Evolutionary conservation across 2,797 vertebrate genomes (phyloP), one percentile per base, ranked within the genome.

Genomic region (Avahi laniger): DNA sequence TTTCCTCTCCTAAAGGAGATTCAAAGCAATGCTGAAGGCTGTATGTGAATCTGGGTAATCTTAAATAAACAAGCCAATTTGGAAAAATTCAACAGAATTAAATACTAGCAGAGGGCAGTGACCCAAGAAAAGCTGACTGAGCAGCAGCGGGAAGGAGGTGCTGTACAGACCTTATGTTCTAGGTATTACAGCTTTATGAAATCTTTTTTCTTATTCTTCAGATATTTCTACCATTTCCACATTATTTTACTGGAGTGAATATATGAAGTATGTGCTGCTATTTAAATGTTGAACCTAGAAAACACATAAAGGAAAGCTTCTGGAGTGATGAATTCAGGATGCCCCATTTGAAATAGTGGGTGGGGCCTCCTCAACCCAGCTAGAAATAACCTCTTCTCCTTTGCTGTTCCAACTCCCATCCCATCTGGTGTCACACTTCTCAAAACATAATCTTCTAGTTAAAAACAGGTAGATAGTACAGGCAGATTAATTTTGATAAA

Each of bases 1-100:
- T 96, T 98, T 97, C 97, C 61, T 93, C 89, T 98, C 85, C 97
- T 96, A 95, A 82, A 96, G 86, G 88, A 97, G 88, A 97, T 92
- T 88, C 93, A 96, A 97, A 92, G 94, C 41, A 88, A 81, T 59
- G 65, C 48, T 81, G 75, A 96, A 83, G 65, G 13, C 24, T 41
- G 0, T 65, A 95, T 69, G 61, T 41, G 94, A 93, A 96, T 94
- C 12, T 85, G 33, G 43, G n/a, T 82, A 84, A 90, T 95, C 78
- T 89, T 90, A 91, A 93, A 95, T 84, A 92, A 95, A 96, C 48
- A 95, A 75, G 46, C 33, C 54, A 82, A 93, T 84, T 70, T 52
- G 57, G 38, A 94, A 96, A 93, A 89, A 89, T 54, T 82, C 43
- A 89, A 76, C 72, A 87, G 41, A 95, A 93, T 67, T 88, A 85